Evolutionary conservation across 2,888 invertebrate species (phyloP).

Genomic region (Arctia plantaginis): DNA sequence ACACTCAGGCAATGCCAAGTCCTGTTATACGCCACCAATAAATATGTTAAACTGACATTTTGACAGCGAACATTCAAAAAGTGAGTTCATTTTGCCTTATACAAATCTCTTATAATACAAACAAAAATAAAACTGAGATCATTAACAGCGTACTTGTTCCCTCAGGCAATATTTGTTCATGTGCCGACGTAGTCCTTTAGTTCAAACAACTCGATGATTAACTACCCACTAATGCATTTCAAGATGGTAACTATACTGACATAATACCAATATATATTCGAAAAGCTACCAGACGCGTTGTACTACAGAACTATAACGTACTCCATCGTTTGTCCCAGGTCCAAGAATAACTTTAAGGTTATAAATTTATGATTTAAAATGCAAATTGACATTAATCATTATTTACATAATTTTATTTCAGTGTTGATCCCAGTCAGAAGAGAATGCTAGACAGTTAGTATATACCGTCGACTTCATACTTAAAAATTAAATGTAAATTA

Average conservation of each 20-base stretch:
- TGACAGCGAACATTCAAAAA: not conserved
- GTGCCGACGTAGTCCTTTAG: slow-evolving; percentile 54
- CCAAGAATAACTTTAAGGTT: not conserved
- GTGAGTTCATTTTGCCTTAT: slow-evolving; percentile 5
- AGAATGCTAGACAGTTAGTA: not conserved
- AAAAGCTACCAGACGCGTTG: not conserved
- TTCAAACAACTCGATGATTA: slow-evolving; percentile 65
- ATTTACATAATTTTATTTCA: not conserved
- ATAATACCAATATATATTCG: not conserved
- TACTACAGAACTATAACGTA: not conserved
- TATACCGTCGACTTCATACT: not conserved
- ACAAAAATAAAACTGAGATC: slow-evolving; percentile 44
- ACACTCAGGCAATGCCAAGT: not conserved
- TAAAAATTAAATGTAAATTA: not conserved
- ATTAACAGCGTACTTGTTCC: slow-evolving; percentile 48
- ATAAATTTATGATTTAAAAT: not conserved
- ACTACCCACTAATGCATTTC: slow-evolving; percentile 61
- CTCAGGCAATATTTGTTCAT: slow-evolving; percentile 63
- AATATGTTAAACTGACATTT: not conserved
- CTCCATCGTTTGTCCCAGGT: not conserved
- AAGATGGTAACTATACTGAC: slow-evolving; percentile 44
- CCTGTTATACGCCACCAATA: not conserved
- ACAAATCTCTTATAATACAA: slow-evolving; percentile 46
- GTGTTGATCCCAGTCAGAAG: not conserved
- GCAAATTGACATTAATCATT: not conserved